Evolutionary conservation across 2,113 vertebrate genomes (phyloP).

Genomic region (Carlito syrichta): DNA sequence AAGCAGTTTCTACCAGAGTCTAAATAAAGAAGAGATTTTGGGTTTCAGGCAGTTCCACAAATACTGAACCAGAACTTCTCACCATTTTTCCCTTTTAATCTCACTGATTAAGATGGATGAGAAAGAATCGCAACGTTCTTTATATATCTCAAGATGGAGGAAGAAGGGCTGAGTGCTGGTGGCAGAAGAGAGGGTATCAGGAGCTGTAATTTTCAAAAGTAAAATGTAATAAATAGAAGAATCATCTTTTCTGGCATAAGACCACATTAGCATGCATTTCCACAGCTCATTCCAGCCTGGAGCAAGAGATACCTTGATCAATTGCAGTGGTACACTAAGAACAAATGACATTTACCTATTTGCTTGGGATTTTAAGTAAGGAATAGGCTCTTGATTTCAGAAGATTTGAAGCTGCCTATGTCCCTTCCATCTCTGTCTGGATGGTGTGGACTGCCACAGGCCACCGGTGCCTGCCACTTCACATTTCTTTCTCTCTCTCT

Average conservation of each 20-base stretch:
- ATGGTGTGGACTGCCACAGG: not conserved
- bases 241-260: not conserved
- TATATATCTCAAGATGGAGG: not conserved
- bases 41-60: not conserved
- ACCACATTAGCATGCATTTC: not conserved
- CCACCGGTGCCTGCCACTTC: not conserved
- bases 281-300: not conserved
- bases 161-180: not conserved
- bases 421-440: not conserved
- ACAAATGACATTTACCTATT: not conserved
- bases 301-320: not conserved
- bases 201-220: conserved; percentile 18
- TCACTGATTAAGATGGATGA: conserved; percentile 45
- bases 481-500: too few species aligned
- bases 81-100: not conserved
- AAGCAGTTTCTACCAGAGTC: not conserved
- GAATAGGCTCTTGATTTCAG: not conserved
- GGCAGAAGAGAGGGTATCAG: not conserved
- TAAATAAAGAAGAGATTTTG: not conserved
- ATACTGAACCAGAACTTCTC: conserved; percentile 22
- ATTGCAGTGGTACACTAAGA: not conserved
- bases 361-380: conserved; percentile 24
- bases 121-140: not conserved
- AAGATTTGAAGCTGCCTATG: not conserved
- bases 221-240: not conserved